Evolutionary conservation across 2,888 invertebrate species (phyloP).

Genomic region (Marronus borbonicus): DNA sequence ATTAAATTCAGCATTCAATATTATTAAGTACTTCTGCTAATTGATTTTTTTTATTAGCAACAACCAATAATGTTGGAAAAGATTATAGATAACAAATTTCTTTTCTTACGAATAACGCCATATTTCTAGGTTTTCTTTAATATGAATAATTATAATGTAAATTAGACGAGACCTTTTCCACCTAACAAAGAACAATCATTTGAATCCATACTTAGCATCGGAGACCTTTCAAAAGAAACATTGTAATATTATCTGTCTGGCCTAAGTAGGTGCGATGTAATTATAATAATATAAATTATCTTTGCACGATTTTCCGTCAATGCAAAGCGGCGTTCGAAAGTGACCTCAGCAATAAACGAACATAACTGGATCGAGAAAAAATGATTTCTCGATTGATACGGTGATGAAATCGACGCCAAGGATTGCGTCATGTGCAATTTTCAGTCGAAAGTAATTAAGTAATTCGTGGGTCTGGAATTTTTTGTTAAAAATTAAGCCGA

Average conservation of each 20-base stretch:
- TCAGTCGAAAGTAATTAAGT: not conserved
- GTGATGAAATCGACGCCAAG: constrained; percentile 1
- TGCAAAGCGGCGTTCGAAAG: constrained; percentile 4
- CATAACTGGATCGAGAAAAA: constrained; percentile 14
- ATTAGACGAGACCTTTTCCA: too few species aligned
- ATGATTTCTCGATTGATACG: not conserved
- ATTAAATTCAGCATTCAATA: too few species aligned
- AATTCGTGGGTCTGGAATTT: not conserved
- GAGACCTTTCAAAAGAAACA: too few species aligned
- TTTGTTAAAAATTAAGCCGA: not conserved
- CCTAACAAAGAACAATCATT: too few species aligned
- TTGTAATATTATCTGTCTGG: not conserved
- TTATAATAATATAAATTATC: constrained; percentile 13
- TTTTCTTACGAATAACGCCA: too few species aligned
- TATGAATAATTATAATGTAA: too few species aligned
- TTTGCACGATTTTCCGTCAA: constrained; percentile 7
- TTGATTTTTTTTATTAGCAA: too few species aligned
- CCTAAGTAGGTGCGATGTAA: constrained; percentile 13
- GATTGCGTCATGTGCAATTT: constrained; percentile 7
- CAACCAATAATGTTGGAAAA: too few species aligned
- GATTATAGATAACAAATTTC: too few species aligned
- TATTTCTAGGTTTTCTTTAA: too few species aligned
- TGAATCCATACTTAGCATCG: too few species aligned
- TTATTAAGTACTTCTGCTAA: too few species aligned
- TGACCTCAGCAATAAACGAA: constrained; percentile 9